phyloP scores from a whole-genome alignment of 2,113 vertebrate species.

The Melanotaenia duboulayi region DNA sequence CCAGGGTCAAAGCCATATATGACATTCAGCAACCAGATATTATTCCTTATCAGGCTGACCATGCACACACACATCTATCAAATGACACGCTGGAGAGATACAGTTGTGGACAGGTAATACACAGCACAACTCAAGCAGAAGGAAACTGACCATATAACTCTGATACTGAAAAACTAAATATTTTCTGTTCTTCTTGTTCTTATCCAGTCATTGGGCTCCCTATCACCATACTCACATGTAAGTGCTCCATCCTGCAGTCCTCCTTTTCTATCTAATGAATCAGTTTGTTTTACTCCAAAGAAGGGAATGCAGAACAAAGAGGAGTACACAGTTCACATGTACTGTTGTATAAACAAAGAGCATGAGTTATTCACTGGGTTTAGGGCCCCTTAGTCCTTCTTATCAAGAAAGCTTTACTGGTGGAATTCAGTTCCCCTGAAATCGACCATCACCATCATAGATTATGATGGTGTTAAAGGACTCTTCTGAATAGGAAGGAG shows the following conservation, averaged over 20 bases:
- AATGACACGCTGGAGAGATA: constrained; percentile 92
- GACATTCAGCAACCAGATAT: constrained; percentile 92
- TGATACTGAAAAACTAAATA: not conserved
- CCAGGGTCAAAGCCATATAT: constrained; percentile 94
- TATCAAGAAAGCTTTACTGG: not conserved
- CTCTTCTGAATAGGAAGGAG: not conserved
- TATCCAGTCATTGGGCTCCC: constrained; percentile 88
- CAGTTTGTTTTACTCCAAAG: not conserved
- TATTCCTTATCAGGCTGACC: constrained; percentile 93
- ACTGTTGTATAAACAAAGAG: not conserved
- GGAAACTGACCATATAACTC: not conserved
- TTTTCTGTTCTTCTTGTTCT: constrained; percentile 17
- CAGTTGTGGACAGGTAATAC: constrained; percentile 89
- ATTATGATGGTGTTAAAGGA: not conserved
- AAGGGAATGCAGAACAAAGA: not conserved
- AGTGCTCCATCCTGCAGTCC: constrained; percentile 40
- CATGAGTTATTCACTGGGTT: not conserved
- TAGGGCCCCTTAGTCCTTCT: not conserved
- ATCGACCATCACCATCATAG: too few relatives aligned
- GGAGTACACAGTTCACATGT: not conserved
- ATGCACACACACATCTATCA: constrained; percentile 86
- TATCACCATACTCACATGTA: constrained; percentile 93
- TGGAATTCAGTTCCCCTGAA: not conserved
- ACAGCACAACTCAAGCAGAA: not conserved
- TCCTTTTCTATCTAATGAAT: not conserved